phyloP scores from a whole-genome alignment of 2,797 vertebrate genomes.

The Limosa lapponica region DNA sequence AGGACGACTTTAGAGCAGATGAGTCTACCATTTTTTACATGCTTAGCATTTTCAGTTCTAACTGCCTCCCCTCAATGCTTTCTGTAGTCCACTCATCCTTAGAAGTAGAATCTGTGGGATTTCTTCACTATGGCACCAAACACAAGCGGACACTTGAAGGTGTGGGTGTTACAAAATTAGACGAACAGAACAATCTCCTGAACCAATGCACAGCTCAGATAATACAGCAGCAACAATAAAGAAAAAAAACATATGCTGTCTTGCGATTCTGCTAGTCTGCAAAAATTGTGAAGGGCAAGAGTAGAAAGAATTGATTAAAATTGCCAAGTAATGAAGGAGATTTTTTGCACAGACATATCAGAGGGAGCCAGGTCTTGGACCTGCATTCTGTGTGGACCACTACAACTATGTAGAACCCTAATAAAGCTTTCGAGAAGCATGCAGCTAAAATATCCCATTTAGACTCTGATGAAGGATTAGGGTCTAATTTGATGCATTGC shows the following conservation, averaged over 20 bases:
- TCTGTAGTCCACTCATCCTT: background rate
- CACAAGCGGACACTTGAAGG: background rate
- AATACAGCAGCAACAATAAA: background rate
- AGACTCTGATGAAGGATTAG: background rate
- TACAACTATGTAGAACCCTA: background rate
- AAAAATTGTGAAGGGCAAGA: background rate
- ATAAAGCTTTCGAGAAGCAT: background rate
- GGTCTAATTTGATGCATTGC: background rate
- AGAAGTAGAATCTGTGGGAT: background rate
- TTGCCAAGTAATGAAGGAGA: background rate
- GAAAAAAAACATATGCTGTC: fast-evolving
- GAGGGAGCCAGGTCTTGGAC: background rate
- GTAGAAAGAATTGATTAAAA: background rate
- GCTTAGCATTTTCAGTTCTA: background rate
- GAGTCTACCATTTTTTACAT: background rate
- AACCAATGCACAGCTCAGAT: background rate
- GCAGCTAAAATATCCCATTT: background rate
- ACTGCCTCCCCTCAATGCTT: background rate
- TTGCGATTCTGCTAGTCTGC: background rate
- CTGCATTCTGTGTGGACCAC: background rate
- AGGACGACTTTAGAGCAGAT: background rate
- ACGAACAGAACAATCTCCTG: background rate
- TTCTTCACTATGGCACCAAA: background rate
- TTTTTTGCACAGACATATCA: background rate
- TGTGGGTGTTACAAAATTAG: background rate